Evolutionary conservation across 1,140 invertebrate genomes (phyloP).

Genomic region (Drosophila pectinifera): DNA sequence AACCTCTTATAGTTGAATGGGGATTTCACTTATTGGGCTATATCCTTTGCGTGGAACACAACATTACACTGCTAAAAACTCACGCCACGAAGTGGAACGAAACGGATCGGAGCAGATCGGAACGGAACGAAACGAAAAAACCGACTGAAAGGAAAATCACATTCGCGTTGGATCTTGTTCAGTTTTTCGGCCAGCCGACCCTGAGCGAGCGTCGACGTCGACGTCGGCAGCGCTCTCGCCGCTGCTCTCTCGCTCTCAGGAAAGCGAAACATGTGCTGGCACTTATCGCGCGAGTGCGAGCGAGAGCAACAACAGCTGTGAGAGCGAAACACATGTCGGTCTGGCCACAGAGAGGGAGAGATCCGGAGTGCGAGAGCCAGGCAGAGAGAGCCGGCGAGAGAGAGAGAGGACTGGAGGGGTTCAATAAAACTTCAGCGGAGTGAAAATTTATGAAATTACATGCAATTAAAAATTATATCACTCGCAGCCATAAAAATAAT

Average conservation of each 20-base stretch:
- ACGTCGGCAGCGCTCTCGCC: conserved; percentile 2
- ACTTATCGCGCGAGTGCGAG: conserved; percentile 1
- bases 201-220: conserved; percentile 49
- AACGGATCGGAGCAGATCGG: conserved; percentile 31
- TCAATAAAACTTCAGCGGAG: conserved; percentile 72
- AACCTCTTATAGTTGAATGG: background rate
- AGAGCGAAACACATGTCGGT: conserved; percentile 73
- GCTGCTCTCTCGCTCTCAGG: conserved; percentile 5
- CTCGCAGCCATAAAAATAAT: conserved; percentile 45
- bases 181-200: conserved; percentile 71
- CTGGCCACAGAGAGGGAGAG: background rate
- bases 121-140: conserved; percentile 36
- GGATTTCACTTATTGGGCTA: conserved; percentile 15
- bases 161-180: conserved; percentile 83
- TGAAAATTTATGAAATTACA: conserved; percentile 77
- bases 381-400: background rate
- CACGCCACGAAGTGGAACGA: conserved; percentile 13
- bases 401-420: conserved; percentile 30
- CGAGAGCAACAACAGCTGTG: conserved; percentile 40
- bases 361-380: background rate
- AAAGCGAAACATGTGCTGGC: conserved; percentile 28
- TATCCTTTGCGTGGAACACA: conserved; percentile 12
- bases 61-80: conserved; percentile 29
- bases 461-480: conserved; percentile 80
- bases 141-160: conserved; percentile 83